Base-by-base conservation (phyloP, 2,797 vertebrate genomes). In the Apodemus agrarius region DNA sequence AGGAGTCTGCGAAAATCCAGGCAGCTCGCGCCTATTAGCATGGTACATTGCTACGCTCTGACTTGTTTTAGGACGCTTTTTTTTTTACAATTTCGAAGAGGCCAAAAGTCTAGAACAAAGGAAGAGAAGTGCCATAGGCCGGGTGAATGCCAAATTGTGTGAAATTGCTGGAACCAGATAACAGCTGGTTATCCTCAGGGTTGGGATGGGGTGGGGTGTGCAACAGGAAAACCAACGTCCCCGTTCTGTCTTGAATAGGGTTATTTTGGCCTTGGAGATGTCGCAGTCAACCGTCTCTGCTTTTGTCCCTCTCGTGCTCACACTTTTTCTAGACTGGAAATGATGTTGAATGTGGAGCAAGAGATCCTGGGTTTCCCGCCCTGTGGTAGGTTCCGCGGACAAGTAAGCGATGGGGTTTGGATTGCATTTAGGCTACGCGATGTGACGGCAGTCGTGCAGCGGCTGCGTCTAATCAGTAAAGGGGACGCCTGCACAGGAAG, bases 11-110 rank as follows among this genome's bases (percentile, higher is more conserved):
- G 72, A 52, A 61, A 86, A 67, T 13, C n/a, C 26, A 72, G 37
- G 11, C 65, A 40, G 34, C 43, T 72, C 19, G 3, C 40, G 17
- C 7, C n/a, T 40, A 37, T 26, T 84, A 90, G 76, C 88, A 65
- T 74, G 63, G 57, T 91, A 46, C 37, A 34, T 59, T 54, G n/a
- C 67, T 49, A 31, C 49, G 49, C 24, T n/a, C 52, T 69, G 46
- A 61, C 22, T 11, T n/a, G 43, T 75, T 96, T 93, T 84, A 89
- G 65, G 78, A 86, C 61, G 40, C 74, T 74, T 31, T 46, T 93
- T 93, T 92, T 65, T 88, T n/a, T n/a, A n/a, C 65, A 40, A 80
- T 92, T 78, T 59, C 37, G 63, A 93, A 67, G 57, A 89, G 88
- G 87, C 11, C 24, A 65, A 61, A 61, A 79, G 34, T 79, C 49